phyloP scores from a whole-genome alignment of 2,113 vertebrate genomes.

The Carlito syrichta region DNA sequence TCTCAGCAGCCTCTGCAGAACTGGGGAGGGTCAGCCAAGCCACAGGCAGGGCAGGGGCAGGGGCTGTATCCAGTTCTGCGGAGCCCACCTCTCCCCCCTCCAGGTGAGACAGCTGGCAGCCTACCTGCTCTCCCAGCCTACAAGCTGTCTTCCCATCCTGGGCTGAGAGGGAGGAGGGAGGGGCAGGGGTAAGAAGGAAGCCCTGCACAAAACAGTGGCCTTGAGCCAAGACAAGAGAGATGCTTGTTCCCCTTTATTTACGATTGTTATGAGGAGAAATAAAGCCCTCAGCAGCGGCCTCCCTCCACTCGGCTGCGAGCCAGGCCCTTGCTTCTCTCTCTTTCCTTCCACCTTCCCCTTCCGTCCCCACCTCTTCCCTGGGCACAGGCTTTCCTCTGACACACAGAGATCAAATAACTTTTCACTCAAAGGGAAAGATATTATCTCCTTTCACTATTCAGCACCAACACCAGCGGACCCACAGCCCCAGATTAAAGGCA shows the following conservation, averaged over 20 bases:
- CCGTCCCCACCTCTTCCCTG: slow-evolving; percentile 10
- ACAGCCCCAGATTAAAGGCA: slow-evolving; percentile 79
- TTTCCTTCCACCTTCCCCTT: slow-evolving; percentile 16
- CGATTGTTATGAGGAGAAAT: slow-evolving; percentile 31
- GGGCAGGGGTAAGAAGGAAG: neutral
- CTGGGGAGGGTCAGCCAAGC: too few relatives aligned
- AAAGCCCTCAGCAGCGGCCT: slow-evolving; percentile 59
- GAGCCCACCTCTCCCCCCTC: neutral
- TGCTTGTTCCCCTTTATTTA: slow-evolving; percentile 59
- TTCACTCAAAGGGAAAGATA: slow-evolving; percentile 75
- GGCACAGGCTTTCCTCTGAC: slow-evolving; percentile 69
- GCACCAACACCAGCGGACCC: slow-evolving; percentile 61
- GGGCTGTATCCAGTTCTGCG: neutral
- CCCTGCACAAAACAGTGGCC: slow-evolving; percentile 14
- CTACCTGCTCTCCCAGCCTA: neutral
- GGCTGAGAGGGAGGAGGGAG: neutral
- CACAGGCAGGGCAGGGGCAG: neutral
- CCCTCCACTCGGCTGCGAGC: slow-evolving; percentile 37
- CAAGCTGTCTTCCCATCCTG: slow-evolving; percentile 25
- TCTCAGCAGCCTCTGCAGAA: neutral
- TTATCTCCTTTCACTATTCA: slow-evolving; percentile 79
- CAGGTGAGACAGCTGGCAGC: slow-evolving; percentile 55
- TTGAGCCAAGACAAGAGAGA: slow-evolving; percentile 57
- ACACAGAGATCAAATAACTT: slow-evolving; percentile 81
- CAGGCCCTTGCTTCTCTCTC: slow-evolving; percentile 42